Evolutionary conservation across 2,113 vertebrate genomes (phyloP), one percentile per base, ranked within the genome.

Genomic region (Hypocryptadius cinnamomeus): DNA sequence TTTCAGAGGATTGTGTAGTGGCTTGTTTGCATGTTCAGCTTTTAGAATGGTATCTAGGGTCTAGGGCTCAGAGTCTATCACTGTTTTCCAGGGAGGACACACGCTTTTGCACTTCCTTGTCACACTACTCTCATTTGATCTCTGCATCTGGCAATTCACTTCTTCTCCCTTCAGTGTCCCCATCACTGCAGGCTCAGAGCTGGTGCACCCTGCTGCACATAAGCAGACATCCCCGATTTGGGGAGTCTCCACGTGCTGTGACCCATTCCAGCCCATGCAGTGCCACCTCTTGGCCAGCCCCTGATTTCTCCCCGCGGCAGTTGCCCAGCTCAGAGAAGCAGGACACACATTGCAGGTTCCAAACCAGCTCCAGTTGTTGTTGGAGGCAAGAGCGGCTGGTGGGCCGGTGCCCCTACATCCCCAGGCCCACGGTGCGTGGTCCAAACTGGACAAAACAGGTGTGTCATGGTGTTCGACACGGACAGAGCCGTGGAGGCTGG

Each of bases 251-350:
- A 15, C 39, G 39, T 35, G 54, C 11, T 25, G 9, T 23, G 53
- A 33, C 68, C 71, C 56, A 15, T 40, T 40, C 9, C 77, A 68
- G 47, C 5, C 84, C 84, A 4, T 4, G 4, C 40, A 96, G 69
- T 72, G 94, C 92, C 92, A 82, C 86, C 95, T 85, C 80, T 85
- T 39, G 95, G 94, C 27, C 31, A 77, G 40, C 31, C 24, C 48
- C 28, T 53, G 7, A 10, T 10, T 37, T 30, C 44, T 88, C 37
- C 47, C 11, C 6, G 21, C 68, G 2, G 51, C 68, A 20, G 13
- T 0, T 15, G 48, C 63, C 51, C 22, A 3, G 47, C 56, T 63
- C 45, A 3, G n/a, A 39, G 53, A 2, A 57, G 37, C n/a, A 9
- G 45, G 44, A 53, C 12, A 12, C 22, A 9, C 6, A 25, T 1